Percentiles rank a stretch among this genome's conserved stretches.
These are phyloP conservation scores for Alcis repandata DNA, from an alignment of 2,888 invertebrate genomes.

Conservation along the genomic window DNA sequence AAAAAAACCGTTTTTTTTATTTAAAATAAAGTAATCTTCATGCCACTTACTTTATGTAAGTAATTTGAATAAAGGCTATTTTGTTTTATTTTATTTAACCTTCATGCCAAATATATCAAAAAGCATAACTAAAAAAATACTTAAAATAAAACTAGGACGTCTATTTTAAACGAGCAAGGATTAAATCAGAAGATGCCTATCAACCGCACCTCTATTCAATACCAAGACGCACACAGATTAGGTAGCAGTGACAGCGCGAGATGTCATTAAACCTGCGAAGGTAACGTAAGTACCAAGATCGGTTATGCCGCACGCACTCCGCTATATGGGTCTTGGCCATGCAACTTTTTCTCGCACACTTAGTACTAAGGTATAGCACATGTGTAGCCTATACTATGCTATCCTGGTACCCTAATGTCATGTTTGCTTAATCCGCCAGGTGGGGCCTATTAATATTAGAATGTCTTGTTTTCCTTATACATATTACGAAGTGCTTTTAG, in stretches of 20 bases:
- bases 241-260: background rate
- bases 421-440: conserved; percentile 25
- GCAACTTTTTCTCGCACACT: conserved; percentile 84
- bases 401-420: conserved; percentile 62
- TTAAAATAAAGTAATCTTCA: too few relatives aligned
- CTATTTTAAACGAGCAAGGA: conserved; percentile 33
- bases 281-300: conserved; percentile 73
- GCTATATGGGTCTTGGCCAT: conserved; percentile 86
- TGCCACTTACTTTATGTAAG: too few relatives aligned
- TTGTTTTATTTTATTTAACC: too few relatives aligned
- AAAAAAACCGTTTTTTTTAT: background rate
- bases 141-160: background rate
- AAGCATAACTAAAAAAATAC: background rate
- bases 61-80: too few relatives aligned
- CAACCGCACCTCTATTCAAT: conserved; percentile 18
- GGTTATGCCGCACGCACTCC: conserved; percentile 63
- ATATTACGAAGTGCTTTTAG: background rate
- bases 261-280: conserved; percentile 50
- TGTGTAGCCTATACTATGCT: conserved; percentile 55
- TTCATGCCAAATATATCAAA: background rate
- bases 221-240: conserved; percentile 23
- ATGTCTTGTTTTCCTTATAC: conserved; percentile 22
- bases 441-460: conserved; percentile 31
- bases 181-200: conserved; percentile 31
- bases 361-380: conserved; percentile 69